phyloP scores from a whole-genome alignment of 2,797 vertebrate genomes.

The Rhodeus uyekii region DNA sequence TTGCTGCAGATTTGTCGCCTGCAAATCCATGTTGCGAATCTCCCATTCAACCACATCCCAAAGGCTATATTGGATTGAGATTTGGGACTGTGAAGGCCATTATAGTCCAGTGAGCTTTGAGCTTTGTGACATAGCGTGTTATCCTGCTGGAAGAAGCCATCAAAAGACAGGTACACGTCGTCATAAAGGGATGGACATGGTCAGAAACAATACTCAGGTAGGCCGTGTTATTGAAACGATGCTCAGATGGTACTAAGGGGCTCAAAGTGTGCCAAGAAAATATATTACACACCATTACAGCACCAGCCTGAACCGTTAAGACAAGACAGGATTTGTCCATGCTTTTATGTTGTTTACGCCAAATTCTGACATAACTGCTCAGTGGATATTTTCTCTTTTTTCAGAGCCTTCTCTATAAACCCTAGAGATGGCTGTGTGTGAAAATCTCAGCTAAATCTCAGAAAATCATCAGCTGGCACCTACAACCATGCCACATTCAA shows the following conservation, averaged over 20 bases:
- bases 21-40: conserved; percentile 62
- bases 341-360: neutral
- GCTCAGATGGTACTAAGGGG: neutral
- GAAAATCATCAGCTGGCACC: neutral
- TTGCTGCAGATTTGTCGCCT: conserved; percentile 63
- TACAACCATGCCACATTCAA: neutral
- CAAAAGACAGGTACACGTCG: conserved; percentile 46
- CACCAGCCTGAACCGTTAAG: too few relatives aligned
- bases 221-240: neutral
- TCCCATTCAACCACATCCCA: conserved; percentile 57
- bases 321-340: too few relatives aligned
- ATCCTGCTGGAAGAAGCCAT: conserved; percentile 54
- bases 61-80: neutral
- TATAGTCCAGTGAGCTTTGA: neutral
- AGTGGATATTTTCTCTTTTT: neutral
- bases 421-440: neutral
- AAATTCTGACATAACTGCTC: too few relatives aligned
- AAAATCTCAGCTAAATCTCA: neutral
- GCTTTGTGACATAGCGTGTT: conserved; percentile 36
- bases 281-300: neutral
- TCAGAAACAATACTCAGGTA: neutral
- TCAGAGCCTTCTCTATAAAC: neutral
- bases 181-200: conserved; percentile 36
- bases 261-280: neutral
- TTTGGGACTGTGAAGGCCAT: neutral